Evolutionary conservation across 2,888 invertebrate genomes (phyloP).

Genomic region (Erebia palarica): DNA sequence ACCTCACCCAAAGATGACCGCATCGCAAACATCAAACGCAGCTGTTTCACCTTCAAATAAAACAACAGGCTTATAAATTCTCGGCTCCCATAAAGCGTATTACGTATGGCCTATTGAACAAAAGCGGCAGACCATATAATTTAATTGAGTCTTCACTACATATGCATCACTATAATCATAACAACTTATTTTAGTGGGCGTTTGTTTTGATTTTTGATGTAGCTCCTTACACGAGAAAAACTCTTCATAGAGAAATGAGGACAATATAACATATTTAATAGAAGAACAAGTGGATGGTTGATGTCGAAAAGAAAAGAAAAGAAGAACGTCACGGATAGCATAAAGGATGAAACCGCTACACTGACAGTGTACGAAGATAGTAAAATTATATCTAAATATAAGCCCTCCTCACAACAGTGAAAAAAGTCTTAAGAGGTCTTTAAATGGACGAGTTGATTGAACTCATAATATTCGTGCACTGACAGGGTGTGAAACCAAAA

Average conservation of each 20-base stretch:
- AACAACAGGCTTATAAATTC: slow-evolving; percentile 38
- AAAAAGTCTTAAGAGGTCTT: not conserved
- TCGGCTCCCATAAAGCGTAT: slow-evolving; percentile 44
- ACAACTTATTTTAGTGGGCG: not conserved
- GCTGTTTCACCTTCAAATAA: slow-evolving; percentile 61
- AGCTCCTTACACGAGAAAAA: not conserved
- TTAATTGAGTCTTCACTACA: slow-evolving; percentile 42
- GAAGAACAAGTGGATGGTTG: no score
- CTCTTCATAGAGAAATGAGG: not conserved
- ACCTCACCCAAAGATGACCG: slow-evolving; percentile 59
- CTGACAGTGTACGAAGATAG: not conserved
- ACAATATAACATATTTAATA: no score
- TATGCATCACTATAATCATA: slow-evolving; percentile 10
- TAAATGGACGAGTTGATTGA: slow-evolving; percentile 2
- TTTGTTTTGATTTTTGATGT: slow-evolving; percentile 6
- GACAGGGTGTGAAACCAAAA: slow-evolving; percentile 6
- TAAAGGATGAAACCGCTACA: not conserved
- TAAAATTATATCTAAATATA: not conserved
- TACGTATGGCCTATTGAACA: slow-evolving; percentile 48
- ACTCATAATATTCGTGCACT: not conserved
- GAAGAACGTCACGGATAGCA: no score
- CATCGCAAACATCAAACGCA: slow-evolving; percentile 56
- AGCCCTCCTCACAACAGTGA: not conserved
- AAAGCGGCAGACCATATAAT: slow-evolving; percentile 45
- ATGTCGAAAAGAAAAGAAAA: no score